Conservation (phyloP, 1,140 invertebrate species). For the Zaprionus kolodkinae region DNA sequence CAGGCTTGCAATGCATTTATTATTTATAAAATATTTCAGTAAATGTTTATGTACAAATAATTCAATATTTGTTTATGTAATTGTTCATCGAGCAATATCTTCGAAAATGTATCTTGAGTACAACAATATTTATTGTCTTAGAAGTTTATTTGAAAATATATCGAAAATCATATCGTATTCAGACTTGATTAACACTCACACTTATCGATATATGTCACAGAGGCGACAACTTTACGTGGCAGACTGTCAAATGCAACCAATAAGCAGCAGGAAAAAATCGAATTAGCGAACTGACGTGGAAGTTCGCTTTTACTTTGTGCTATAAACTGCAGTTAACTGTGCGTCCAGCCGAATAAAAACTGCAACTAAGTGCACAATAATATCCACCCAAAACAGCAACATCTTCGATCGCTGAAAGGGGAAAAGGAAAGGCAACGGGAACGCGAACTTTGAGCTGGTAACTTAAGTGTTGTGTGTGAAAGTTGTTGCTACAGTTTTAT, state of each 20-base stretch:
- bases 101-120: not conserved
- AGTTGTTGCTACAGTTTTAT: slow-evolving; percentile 60
- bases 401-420: slow-evolving; percentile 31
- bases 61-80: not conserved
- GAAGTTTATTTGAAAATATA: not conserved
- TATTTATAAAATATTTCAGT: not conserved
- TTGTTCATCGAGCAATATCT: not conserved
- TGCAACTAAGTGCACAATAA: slow-evolving; percentile 29
- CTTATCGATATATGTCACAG: slow-evolving; percentile 37
- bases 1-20: not conserved
- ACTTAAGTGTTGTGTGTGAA: slow-evolving; percentile 57
- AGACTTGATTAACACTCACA: not conserved
- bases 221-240: slow-evolving; percentile 74
- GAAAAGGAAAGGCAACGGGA: slow-evolving; percentile 31
- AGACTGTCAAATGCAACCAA: slow-evolving; percentile 69
- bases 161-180: slow-evolving; percentile 21
- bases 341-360: slow-evolving; percentile 32
- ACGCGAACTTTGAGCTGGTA: slow-evolving; percentile 72
- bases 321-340: slow-evolving; percentile 49
- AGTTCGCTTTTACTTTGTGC: slow-evolving; percentile 72
- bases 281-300: slow-evolving; percentile 82
- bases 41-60: not conserved
- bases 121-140: not conserved
- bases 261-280: slow-evolving; percentile 68
- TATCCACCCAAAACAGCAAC: slow-evolving; percentile 17